Evolutionary conservation across 2,797 vertebrate genomes (phyloP).

Genomic region (Malurus splendens): DNA sequence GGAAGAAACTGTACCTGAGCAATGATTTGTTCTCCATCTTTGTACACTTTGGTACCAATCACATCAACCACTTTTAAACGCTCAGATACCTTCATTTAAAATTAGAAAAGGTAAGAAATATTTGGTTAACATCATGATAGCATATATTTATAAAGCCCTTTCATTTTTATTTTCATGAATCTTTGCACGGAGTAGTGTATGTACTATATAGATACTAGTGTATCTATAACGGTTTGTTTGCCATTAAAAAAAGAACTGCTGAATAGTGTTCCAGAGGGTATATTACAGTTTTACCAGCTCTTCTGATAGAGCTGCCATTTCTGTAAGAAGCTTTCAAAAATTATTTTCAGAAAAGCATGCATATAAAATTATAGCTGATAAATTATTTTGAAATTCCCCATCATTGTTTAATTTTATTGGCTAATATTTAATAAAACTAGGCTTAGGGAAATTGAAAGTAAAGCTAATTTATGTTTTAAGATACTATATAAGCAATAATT

Average conservation of each 20-base stretch:
- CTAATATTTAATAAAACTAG: background rate
- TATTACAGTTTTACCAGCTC: background rate
- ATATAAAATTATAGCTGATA: background rate
- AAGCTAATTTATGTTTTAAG: background rate
- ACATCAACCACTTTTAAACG: conserved; percentile 98
- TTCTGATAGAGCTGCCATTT: background rate
- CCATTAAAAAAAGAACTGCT: background rate
- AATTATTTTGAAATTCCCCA: background rate
- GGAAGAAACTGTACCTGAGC: conserved; percentile 83
- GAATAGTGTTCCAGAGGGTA: background rate
- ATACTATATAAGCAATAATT: background rate
- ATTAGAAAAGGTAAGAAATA: background rate
- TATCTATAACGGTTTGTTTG: background rate
- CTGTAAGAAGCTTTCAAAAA: background rate
- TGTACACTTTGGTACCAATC: conserved; percentile 89
- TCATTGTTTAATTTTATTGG: background rate
- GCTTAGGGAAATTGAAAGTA: background rate
- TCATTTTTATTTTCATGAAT: background rate
- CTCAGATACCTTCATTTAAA: conserved; percentile 84
- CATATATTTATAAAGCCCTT: background rate
- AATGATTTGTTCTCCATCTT: conserved; percentile 92
- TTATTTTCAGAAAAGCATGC: background rate
- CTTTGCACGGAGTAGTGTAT: background rate
- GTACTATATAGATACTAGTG: no score
- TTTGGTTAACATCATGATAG: background rate